phyloP scores from a whole-genome alignment of 1,140 invertebrate genomes.

The Caenorhabditis briggsae region DNA sequence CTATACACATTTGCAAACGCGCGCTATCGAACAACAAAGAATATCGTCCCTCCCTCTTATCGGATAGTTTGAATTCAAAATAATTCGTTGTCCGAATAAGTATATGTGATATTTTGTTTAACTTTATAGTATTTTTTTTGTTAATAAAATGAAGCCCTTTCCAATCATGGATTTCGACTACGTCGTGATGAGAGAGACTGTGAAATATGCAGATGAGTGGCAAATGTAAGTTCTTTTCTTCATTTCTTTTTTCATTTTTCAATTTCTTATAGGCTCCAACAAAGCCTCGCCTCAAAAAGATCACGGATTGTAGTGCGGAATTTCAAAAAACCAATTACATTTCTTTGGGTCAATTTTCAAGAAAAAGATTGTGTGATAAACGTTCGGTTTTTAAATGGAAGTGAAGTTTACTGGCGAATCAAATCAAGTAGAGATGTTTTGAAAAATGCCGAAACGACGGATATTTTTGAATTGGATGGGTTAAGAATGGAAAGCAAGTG shows the following conservation, averaged over 20 bases:
- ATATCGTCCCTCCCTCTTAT: no score
- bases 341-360: background rate
- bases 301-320: background rate
- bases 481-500: background rate
- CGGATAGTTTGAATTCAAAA: no score
- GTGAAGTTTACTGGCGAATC: conserved; percentile 2
- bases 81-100: no score
- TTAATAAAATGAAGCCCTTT: background rate
- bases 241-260: background rate
- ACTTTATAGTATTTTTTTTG: no score
- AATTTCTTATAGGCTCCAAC: background rate
- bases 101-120: no score
- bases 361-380: background rate
- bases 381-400: background rate
- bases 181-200: background rate
- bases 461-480: background rate
- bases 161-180: background rate
- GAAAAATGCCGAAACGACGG: background rate
- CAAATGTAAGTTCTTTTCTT: background rate
- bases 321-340: background rate
- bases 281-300: background rate
- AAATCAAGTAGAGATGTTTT: no score
- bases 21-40: no score
- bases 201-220: background rate
- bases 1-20: no score